Base-by-base conservation (phyloP, 2,113 vertebrate genomes). In the Epinephelus cyanopodus region DNA sequence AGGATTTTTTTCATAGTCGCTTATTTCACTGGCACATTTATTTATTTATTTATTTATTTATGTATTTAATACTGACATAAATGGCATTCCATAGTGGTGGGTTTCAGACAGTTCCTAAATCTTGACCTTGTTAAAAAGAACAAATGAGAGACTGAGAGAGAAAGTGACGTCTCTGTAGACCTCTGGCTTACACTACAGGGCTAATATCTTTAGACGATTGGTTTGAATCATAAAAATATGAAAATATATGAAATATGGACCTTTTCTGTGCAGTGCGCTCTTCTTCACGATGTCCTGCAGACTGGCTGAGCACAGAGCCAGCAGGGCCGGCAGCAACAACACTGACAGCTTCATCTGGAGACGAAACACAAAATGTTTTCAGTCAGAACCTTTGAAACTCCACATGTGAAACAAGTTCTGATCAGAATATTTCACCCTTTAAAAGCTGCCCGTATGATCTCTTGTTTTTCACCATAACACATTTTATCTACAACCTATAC, bases 321-420 rank as follows among this genome's bases (percentile, higher is more conserved):
- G 47, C 73, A 88, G 61, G 29, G 64, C 85, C n/a, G 37, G 37
- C 23, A 92, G 83, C 80, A 89, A 6, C 69, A 93, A n/a, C 23
- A 82, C 58, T 0, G 47, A 81, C 78, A 57, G 68, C 86, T 81
- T 57, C 92, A 93, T 93, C 90, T 93, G 87, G 13, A 27, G 0
- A 63, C 1, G 0, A 58, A 64, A 71, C 27, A 63, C 23, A 56
- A 21, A 3, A 68, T 18, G 6, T 4, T n/a, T 17, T 77, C 12
- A 42, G 18, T 5, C 23, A 23, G 12, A 18, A 45, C 19, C 2
- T 14, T 18, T 23, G 9, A 6, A 73, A 21, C 9, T 53, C n/a
- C 23, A n/a, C 53, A 15, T 12, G 58, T 21, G 25, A 23, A 57
- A 58, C 33, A 7, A 1, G 2, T 6, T 56, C 23, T 57, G 17